A percentile compares a stretch with the other conserved stretches of the same genome.
Conservation (phyloP, 1,140 invertebrate genomes). For the Drosophila azteca region DNA sequence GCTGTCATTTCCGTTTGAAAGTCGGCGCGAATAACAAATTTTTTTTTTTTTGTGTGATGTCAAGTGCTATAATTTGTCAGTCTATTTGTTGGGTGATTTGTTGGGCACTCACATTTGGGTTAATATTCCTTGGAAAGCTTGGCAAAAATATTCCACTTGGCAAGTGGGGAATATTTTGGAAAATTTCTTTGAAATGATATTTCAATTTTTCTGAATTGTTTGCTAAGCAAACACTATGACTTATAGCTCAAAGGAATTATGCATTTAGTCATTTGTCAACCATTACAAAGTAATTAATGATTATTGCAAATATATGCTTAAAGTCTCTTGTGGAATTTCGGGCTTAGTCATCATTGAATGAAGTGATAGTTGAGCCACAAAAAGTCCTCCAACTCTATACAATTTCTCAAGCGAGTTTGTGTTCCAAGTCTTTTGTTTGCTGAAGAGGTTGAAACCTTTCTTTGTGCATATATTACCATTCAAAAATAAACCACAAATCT, state of each 20-base stretch:
- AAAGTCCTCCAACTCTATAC: neutral
- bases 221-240: too few relatives aligned
- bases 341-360: too few relatives aligned
- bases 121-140: constrained; percentile 12
- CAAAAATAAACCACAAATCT: too few relatives aligned
- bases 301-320: too few relatives aligned
- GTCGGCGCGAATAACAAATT: constrained; percentile 55
- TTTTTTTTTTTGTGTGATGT: constrained; percentile 9
- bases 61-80: constrained; percentile 37
- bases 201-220: neutral
- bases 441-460: constrained; percentile 1
- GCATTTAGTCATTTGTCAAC: too few relatives aligned
- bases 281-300: too few relatives aligned
- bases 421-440: constrained; percentile 50
- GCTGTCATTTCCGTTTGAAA: constrained; percentile 72
- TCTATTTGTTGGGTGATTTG: constrained; percentile 32
- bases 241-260: too few relatives aligned
- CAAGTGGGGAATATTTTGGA: neutral
- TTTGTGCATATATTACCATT: neutral
- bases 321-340: too few relatives aligned
- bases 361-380: neutral
- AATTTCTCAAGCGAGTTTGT: constrained; percentile 37
- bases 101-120: constrained; percentile 1
- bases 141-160: neutral
- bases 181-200: neutral